A percentile compares a stretch with the other conserved stretches of the same genome.
phyloP scores from a whole-genome alignment of 2,797 vertebrate species.

The Danio choprae region DNA sequence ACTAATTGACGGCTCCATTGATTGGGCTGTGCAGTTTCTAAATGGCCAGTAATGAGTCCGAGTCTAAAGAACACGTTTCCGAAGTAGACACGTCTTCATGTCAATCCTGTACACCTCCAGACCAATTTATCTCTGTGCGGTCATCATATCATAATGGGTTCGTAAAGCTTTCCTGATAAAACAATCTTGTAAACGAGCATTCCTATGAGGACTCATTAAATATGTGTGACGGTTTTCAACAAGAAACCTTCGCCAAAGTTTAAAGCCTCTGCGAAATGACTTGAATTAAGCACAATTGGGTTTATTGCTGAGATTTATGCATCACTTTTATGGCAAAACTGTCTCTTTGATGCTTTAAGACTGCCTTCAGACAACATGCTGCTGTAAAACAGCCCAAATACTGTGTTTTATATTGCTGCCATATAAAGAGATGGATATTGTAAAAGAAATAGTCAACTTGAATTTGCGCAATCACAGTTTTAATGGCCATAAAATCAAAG shows the following conservation, averaged over 20 bases:
- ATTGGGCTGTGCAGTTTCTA: constrained; percentile 62
- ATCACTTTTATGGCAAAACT: constrained; percentile 19
- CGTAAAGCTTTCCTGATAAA: background rate
- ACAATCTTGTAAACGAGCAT: constrained; percentile 2
- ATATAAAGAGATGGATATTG: constrained; percentile 27
- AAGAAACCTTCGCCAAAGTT: constrained; percentile 23
- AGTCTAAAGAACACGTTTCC: constrained; percentile 30
- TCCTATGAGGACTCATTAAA: constrained; percentile 13
- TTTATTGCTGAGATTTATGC: constrained; percentile 27
- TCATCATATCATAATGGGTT: background rate
- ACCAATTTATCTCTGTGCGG: background rate
- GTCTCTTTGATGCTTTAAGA: constrained; percentile 33
- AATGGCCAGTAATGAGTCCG: constrained; percentile 59
- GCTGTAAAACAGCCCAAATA: constrained; percentile 22
- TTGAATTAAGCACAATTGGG: constrained; percentile 16
- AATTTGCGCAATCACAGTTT: constrained; percentile 1
- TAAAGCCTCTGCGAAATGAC: constrained; percentile 2
- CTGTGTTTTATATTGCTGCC: constrained; percentile 12
- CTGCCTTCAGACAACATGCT: constrained; percentile 11
- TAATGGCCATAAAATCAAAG: too few species aligned
- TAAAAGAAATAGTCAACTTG: background rate
- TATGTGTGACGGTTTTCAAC: constrained; percentile 4
- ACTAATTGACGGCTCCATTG: constrained; percentile 64
- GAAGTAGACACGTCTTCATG: background rate
- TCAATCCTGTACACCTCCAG: background rate